Evolutionary conservation across 2,113 vertebrate genomes (phyloP).

Genomic region (Saccopteryx bilineata): DNA sequence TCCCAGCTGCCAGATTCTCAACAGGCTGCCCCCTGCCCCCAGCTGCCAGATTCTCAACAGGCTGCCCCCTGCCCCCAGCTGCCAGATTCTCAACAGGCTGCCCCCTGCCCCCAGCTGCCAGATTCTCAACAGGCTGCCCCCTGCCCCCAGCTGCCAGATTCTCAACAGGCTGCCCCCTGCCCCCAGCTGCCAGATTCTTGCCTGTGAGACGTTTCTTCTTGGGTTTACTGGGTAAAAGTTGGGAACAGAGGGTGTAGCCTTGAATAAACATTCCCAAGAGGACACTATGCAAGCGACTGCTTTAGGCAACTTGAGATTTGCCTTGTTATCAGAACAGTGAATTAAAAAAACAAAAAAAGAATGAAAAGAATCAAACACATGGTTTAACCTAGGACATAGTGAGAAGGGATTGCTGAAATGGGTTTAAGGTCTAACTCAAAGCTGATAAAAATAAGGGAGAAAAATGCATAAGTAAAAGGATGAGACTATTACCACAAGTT

Average conservation of each 20-base stretch:
- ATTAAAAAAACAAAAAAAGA: not conserved
- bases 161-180: too few relatives aligned
- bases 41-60: not conserved
- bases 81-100: not conserved
- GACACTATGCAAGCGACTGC: not conserved
- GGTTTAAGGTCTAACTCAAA: conserved; percentile 16
- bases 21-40: not conserved
- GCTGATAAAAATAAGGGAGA: not conserved
- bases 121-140: not conserved
- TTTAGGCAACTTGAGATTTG: not conserved
- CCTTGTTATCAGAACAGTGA: not conserved
- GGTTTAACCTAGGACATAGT: not conserved
- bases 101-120: too few relatives aligned
- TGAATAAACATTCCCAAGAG: not conserved
- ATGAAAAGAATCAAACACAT: not conserved
- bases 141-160: too few relatives aligned
- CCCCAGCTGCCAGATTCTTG: not conserved
- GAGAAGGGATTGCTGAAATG: not conserved
- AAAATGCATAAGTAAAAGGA: conserved; percentile 24
- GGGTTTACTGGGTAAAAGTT: not conserved
- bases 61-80: not conserved
- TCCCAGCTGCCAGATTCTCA: not conserved
- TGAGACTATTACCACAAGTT: not conserved
- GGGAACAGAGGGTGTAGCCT: not conserved
- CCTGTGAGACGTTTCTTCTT: not conserved